These are phyloP conservation scores for Hedychridium roseum DNA, from an alignment of 2,888 invertebrate genomes.

Conservation along the genomic window DNA sequence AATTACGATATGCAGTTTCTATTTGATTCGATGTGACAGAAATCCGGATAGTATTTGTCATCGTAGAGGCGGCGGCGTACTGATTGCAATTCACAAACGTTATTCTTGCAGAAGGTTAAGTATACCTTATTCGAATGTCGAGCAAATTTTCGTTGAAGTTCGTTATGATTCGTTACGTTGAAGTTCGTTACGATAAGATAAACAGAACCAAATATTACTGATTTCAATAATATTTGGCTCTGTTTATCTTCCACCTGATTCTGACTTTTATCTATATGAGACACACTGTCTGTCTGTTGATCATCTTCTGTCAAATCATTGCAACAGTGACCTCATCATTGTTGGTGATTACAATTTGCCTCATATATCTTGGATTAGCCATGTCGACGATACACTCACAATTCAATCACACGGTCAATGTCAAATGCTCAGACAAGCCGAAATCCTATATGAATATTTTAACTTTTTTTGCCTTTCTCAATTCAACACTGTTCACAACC, in stretches of 20 bases:
- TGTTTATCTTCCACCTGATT: conserved; percentile 5
- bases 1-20: neutral
- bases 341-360: conserved; percentile 5
- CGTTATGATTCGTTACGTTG: neutral
- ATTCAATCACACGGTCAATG: no score
- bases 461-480: no score
- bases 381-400: neutral
- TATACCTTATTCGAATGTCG: neutral
- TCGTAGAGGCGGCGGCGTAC: neutral
- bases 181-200: no score
- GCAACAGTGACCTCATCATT: neutral
- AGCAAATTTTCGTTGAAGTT: conserved; percentile 6
- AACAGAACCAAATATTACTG: no score
- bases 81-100: neutral
- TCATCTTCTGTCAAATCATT: neutral
- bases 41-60: neutral
- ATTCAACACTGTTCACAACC: no score
- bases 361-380: neutral
- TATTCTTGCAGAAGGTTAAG: neutral
- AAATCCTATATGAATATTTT: no score
- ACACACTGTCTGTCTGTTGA: neutral
- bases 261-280: neutral
- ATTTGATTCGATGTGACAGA: conserved; percentile 1
- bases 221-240: neutral
- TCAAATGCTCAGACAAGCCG: no score